Percentiles rank a stretch among this genome's conserved stretches.
Evolutionary conservation across 2,888 invertebrate species (phyloP).

Genomic region (Zygothrica quintamaculata): DNA sequence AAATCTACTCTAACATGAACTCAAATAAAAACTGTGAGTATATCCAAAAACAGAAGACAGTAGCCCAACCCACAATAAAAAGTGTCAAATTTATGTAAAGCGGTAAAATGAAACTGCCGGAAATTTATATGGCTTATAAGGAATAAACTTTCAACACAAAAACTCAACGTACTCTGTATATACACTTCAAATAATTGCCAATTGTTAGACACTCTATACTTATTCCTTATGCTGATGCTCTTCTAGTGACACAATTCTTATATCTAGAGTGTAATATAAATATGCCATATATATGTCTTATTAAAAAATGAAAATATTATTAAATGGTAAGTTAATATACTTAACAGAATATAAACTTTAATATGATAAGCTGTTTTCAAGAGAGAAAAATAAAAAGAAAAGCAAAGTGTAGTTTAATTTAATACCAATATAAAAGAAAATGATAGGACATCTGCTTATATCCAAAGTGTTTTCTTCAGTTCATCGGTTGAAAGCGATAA

Average conservation of each 20-base stretch:
- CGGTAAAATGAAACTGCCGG: conserved; percentile 69
- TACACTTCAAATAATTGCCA: conserved; percentile 50
- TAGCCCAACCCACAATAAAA: conserved; percentile 25
- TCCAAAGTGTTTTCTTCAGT: no score
- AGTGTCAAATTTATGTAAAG: conserved; percentile 62
- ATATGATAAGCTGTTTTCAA: no score
- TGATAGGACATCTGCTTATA: no score
- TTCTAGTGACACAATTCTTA: conserved; percentile 16
- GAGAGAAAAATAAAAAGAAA: no score
- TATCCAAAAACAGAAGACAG: conserved; percentile 22
- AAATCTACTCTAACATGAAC: conserved; percentile 62
- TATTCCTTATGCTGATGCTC: neutral
- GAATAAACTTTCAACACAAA: conserved; percentile 37
- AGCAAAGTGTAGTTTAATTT: no score
- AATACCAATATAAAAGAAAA: no score
- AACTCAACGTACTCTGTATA: conserved; percentile 33
- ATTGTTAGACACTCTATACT: conserved; percentile 15
- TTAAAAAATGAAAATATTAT: no score
- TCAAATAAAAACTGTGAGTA: conserved; percentile 16
- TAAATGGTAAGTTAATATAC: no score
- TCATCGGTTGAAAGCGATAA: no score
- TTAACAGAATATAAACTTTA: no score
- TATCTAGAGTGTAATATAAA: no score
- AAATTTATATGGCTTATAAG: conserved; percentile 73
- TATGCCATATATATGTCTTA: no score